phyloP scores from a whole-genome alignment of 2,797 vertebrate genomes.

The Notamacropus eugenii region DNA sequence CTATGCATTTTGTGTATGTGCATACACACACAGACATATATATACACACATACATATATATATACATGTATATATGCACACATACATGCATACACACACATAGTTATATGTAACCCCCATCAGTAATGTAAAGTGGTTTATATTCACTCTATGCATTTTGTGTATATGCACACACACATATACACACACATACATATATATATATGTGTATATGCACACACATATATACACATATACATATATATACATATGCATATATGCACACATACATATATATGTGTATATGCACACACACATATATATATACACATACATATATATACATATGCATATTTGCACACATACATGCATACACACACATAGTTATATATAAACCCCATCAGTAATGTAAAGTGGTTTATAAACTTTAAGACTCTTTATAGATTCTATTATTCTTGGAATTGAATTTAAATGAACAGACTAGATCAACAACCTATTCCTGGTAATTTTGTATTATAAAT shows the following conservation, averaged over 20 bases:
- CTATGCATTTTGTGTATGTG: neutral
- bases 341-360: neutral
- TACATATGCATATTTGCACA: neutral
- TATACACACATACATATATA: neutral
- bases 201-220: neutral
- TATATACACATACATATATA: neutral
- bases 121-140: neutral
- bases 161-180: no score
- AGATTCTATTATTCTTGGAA: neutral
- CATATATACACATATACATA: neutral
- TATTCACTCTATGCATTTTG: no score
- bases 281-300: no score
- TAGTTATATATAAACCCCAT: no score
- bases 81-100: neutral
- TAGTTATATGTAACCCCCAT: no score
- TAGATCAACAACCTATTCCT: neutral
- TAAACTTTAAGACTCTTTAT: neutral
- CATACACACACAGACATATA: no score
- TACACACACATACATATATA: neutral
- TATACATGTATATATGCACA: neutral
- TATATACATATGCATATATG: neutral
- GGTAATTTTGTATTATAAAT: neutral
- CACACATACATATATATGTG: neutral
- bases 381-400: neutral
- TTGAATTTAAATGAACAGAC: neutral